Conservation (phyloP, 92 coral and sea anemone genomes). For the Bergia sp. region DNA sequence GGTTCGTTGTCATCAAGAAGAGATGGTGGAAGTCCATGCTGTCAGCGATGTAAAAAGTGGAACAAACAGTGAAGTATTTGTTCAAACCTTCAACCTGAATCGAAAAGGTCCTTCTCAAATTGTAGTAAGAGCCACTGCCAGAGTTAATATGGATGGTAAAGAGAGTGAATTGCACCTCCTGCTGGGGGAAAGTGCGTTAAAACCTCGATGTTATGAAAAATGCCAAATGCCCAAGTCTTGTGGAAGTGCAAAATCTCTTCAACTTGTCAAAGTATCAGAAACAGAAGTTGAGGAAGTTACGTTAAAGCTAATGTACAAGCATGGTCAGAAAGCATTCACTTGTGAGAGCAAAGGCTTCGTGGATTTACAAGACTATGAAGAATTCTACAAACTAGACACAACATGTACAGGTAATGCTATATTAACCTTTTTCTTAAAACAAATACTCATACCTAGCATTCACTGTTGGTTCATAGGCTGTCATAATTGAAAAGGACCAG, state of each 20-base stretch:
- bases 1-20: slow-evolving; percentile 4
- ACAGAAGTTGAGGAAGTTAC: not conserved
- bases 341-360: not conserved
- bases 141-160: slow-evolving; percentile 13
- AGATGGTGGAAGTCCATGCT: not conserved
- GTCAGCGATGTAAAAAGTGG: not conserved
- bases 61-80: not conserved
- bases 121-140: not conserved
- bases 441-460: no score
- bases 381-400: not conserved
- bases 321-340: not conserved
- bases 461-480: no score
- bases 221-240: not conserved
- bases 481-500: no score
- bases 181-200: not conserved
- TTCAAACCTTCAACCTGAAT: not conserved
- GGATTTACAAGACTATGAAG: not conserved
- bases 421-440: not conserved
- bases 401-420: not conserved
- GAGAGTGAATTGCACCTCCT: not conserved
- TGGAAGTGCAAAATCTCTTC: not conserved
- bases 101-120: not conserved
- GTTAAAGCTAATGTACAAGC: slow-evolving; percentile 16
- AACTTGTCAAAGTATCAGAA: not conserved
- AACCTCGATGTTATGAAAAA: not conserved